Conservation (phyloP, 2,113 vertebrate genomes). For the Pachyramphus minor region DNA sequence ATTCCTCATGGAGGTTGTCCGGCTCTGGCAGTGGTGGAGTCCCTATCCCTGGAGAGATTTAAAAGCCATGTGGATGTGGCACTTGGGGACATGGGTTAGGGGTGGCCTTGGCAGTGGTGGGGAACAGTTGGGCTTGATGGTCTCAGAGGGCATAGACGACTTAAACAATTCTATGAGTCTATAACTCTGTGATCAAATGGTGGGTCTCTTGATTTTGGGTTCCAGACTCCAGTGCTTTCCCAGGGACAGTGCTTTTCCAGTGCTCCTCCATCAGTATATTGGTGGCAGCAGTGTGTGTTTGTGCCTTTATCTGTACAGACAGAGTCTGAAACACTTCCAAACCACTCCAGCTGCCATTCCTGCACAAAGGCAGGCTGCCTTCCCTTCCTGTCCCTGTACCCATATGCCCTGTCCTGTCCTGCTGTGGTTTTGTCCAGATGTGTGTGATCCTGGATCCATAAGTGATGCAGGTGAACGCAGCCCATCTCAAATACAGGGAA, state of each 20-base stretch:
- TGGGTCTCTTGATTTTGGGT: not conserved
- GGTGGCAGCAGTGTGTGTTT: not conserved
- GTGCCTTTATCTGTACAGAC: no score
- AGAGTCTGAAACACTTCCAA: not conserved
- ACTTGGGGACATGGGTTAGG: not conserved
- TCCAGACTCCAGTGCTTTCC: not conserved
- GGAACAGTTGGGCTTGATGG: not conserved
- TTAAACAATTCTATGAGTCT: not conserved
- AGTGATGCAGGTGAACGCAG: not conserved
- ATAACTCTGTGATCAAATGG: not conserved
- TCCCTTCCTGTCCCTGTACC: not conserved
- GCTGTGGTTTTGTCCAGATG: fast-evolving
- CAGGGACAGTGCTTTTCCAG: not conserved
- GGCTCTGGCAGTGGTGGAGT: not conserved
- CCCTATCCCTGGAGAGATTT: not conserved
- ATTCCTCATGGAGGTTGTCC: not conserved
- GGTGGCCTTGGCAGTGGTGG: not conserved
- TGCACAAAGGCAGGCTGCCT: not conserved
- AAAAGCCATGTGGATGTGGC: not conserved
- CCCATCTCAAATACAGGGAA: not conserved
- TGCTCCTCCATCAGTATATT: not conserved
- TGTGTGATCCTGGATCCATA: fast-evolving
- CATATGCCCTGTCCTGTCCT: not conserved
- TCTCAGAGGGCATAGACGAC: not conserved
- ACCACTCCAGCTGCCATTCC: not conserved